Evolutionary conservation across 2,888 invertebrate species (phyloP).

Genomic region (Aelia acuminata): DNA sequence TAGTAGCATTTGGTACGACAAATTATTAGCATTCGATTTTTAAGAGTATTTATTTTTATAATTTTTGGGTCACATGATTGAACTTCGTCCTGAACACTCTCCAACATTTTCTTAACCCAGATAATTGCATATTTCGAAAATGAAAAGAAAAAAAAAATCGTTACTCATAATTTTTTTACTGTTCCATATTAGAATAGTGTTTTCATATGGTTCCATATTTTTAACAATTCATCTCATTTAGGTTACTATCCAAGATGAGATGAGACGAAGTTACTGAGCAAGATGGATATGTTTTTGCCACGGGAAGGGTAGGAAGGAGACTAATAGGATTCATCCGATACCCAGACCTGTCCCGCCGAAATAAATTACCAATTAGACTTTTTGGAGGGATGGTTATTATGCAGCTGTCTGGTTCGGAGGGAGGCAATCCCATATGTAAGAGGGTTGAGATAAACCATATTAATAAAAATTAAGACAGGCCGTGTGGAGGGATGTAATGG

Average conservation of each 20-base stretch:
- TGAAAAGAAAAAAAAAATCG: no score
- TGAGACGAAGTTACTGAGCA: not conserved
- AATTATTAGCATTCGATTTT: no score
- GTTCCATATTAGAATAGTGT: not conserved
- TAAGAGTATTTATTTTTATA: no score
- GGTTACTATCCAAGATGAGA: not conserved
- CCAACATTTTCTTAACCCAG: no score
- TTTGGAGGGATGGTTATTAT: constrained; percentile 35
- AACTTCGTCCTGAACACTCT: no score
- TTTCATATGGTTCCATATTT: not conserved
- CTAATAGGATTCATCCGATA: constrained; percentile 8
- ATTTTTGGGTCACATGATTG: no score
- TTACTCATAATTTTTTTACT: no score
- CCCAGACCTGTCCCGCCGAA: constrained; percentile 4
- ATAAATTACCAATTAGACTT: constrained; percentile 48
- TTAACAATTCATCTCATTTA: not conserved
- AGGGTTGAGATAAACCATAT: constrained; percentile 57
- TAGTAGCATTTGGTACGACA: no score
- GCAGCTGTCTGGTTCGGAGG: constrained; percentile 40
- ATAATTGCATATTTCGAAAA: no score
- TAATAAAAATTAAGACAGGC: constrained; percentile 60
- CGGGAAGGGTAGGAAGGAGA: not conserved
- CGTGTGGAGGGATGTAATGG: constrained; percentile 55
- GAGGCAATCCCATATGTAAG: constrained; percentile 58
- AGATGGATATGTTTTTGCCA: not conserved